These are phyloP conservation scores for Onthophagus taurus DNA, from an alignment of 1,140 invertebrate genomes.

Conservation along the genomic window DNA sequence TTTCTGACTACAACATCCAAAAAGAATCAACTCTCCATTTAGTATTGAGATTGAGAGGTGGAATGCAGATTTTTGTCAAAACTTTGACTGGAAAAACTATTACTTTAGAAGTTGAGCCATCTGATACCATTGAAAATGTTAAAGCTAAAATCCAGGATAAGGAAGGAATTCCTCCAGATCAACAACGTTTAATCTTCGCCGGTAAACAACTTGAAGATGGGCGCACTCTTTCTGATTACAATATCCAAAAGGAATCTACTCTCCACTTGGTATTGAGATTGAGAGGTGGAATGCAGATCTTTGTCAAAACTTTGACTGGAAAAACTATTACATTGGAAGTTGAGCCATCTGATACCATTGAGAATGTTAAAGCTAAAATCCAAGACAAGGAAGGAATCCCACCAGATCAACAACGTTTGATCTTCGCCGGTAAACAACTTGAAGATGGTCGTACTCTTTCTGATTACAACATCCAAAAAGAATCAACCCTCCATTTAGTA, in stretches of 20 bases:
- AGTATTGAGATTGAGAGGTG: constrained; percentile 50
- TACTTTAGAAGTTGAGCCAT: constrained; percentile 63
- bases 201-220: constrained; percentile 64
- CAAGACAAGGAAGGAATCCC: constrained; percentile 58
- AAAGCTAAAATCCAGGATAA: constrained; percentile 74
- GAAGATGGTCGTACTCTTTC: constrained; percentile 56
- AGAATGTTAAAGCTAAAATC: constrained; percentile 72
- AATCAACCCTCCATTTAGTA: constrained; percentile 63
- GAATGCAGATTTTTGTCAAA: constrained; percentile 69
- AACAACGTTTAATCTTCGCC: constrained; percentile 52
- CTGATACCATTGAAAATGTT: constrained; percentile 67
- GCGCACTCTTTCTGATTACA: constrained; percentile 52
- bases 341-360: constrained; percentile 66
- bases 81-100: constrained; percentile 69
- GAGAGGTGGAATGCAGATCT: constrained; percentile 61
- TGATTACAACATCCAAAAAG: constrained; percentile 63
- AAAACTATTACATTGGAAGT: constrained; percentile 74
- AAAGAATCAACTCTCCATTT: constrained; percentile 68
- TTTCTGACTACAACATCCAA: constrained; percentile 62
- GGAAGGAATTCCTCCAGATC: constrained; percentile 54
- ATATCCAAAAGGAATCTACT: constrained; percentile 67
- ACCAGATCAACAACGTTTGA: constrained; percentile 61
- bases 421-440: constrained; percentile 64
- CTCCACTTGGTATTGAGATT: constrained; percentile 54
- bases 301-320: constrained; percentile 65